Base-by-base conservation (phyloP, 2,797 vertebrate genomes). In the Diplodus sargus region DNA sequence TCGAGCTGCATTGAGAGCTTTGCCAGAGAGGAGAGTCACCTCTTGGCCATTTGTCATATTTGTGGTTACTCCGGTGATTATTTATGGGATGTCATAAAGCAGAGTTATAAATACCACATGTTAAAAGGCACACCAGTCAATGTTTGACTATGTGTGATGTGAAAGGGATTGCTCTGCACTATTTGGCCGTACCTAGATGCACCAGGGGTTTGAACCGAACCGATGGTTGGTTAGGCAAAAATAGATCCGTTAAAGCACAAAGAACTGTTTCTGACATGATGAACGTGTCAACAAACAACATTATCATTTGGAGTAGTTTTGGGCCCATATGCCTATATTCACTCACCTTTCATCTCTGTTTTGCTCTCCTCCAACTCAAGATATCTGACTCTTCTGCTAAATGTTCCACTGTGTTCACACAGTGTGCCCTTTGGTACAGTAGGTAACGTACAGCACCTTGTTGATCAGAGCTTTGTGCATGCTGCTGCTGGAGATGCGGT, bases 31-130 rank as follows among this genome's bases (percentile, higher is more conserved):
- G 14, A n/a, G 2, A 7, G 3, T 16, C 1, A 16, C n/a, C 14
- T 63, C 72, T 61, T 58, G 34, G 15, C 28, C 54, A 28, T 62
- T 42, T 51, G 11, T 7, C 39, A 15, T 22, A 15, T 34, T 14
- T 64, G 42, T 53, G 22, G 70, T 68, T 48, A n/a, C 14, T 22
- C 62, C 54, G 16, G 25, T 34, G 18, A 49, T 47, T 45, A 53
- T 62, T 64, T 69, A 59, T 54, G 60, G 48, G 17, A 7, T 14
- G 10, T 56, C 59, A 49, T 70, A 45, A 75, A 66, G 34, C 16
- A 11, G n/a, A n/a, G 67, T 48, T 28, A 28, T 71, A 75, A 53
- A 57, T 58, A 25, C 17, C 51, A 23, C 3, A 56, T 39, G n/a
- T 60, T 45, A 43, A 61, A 18, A 52, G 64, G 20, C 12, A 25